Evolutionary conservation across 2,888 invertebrate species (phyloP).

Genomic region (Mythimna ferrago): DNA sequence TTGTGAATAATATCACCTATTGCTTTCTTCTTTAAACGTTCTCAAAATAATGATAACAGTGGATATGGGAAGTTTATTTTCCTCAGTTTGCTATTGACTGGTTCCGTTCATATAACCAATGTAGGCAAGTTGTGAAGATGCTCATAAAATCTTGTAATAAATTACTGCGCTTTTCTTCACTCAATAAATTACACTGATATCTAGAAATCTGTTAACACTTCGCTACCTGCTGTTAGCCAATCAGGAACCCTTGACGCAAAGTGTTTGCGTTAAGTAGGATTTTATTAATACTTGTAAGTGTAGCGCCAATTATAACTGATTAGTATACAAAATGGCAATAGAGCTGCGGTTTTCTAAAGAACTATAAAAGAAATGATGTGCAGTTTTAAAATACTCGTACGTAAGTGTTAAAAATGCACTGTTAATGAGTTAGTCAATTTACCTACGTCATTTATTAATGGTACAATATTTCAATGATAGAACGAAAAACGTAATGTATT

Average conservation of each 20-base stretch:
- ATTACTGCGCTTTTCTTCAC: conserved; percentile 18
- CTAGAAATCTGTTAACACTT: conserved; percentile 35
- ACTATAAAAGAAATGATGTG: background rate
- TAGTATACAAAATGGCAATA: conserved; percentile 4
- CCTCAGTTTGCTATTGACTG: conserved; percentile 1
- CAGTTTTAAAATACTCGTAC: too few species aligned
- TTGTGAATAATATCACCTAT: conserved; percentile 11
- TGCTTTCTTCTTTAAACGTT: conserved; percentile 48
- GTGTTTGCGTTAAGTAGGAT: conserved; percentile 10
- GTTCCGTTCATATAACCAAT: conserved; percentile 3
- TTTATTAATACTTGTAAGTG: conserved; percentile 22
- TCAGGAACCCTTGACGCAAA: conserved; percentile 19
- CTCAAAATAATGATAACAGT: conserved; percentile 19
- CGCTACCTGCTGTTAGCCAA: conserved; percentile 13
- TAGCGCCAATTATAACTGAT: conserved; percentile 11
- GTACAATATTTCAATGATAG: background rate
- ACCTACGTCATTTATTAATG: background rate
- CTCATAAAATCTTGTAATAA: conserved; percentile 46
- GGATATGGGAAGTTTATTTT: conserved; percentile 20
- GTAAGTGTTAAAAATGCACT: background rate
- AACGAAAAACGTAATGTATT: too few species aligned
- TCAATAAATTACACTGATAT: conserved; percentile 41
- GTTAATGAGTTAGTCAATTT: background rate
- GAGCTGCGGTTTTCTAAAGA: background rate
- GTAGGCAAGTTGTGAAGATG: conserved; percentile 4